Conservation (phyloP, 2,113 vertebrate genomes). For the Nansenia antarctica region DNA sequence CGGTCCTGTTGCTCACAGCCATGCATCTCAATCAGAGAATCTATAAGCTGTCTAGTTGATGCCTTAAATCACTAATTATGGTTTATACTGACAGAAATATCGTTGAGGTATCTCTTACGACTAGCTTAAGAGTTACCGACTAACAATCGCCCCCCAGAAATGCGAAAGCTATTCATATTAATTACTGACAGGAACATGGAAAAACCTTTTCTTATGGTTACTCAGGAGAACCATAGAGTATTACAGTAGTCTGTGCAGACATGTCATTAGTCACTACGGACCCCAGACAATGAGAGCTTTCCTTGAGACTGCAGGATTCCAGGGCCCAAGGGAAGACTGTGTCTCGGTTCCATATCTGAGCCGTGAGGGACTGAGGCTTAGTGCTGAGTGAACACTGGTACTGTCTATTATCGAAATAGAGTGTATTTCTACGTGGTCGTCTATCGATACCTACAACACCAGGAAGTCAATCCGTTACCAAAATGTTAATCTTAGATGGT, state of each 20-base stretch:
- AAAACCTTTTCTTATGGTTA: background rate
- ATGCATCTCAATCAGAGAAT: background rate
- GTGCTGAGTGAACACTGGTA: conserved; percentile 17
- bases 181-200: background rate
- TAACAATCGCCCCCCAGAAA: background rate
- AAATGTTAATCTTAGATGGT: no score
- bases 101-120: background rate
- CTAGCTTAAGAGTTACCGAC: no score
- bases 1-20: conserved; percentile 8
- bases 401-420: no score
- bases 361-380: conserved; percentile 1
- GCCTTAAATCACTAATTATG: background rate
- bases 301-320: conserved; percentile 27
- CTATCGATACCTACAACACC: no score
- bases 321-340: conserved; percentile 11
- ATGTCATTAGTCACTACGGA: background rate
- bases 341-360: conserved; percentile 1
- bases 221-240: background rate
- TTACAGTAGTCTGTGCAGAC: background rate
- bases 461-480: no score
- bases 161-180: background rate
- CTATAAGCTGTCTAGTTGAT: background rate
- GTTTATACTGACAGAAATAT: background rate
- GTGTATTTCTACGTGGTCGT: no score
- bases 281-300: conserved; percentile 10